Conservation (phyloP, 2,888 invertebrate genomes). For the Idaea biselata region DNA sequence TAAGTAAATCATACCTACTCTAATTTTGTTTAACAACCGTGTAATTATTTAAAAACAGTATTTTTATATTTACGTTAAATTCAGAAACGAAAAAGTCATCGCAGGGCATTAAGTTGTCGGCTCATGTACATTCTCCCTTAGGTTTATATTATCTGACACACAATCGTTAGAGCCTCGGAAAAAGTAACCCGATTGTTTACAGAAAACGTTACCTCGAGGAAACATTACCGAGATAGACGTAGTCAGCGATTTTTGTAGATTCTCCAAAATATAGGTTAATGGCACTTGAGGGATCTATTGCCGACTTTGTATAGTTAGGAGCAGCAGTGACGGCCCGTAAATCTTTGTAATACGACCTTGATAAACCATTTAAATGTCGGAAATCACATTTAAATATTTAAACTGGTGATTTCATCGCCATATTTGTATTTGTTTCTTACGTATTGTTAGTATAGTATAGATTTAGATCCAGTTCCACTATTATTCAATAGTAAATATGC, state of each 20-base stretch:
- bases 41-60: background rate
- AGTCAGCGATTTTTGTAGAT: constrained; percentile 12
- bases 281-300: background rate
- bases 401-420: background rate
- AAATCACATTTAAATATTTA: background rate
- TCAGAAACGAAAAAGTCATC: constrained; percentile 12
- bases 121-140: constrained; percentile 13
- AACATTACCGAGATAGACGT: constrained; percentile 20
- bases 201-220: constrained; percentile 21
- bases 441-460: too few relatives aligned
- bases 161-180: constrained; percentile 16
- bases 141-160: constrained; percentile 6
- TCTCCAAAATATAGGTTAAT: constrained; percentile 14
- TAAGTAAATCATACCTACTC: too few relatives aligned
- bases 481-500: too few relatives aligned
- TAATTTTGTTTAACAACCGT: background rate
- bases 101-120: constrained; percentile 13
- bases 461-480: too few relatives aligned
- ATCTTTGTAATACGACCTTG: background rate
- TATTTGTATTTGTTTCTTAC: too few relatives aligned
- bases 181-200: constrained; percentile 23
- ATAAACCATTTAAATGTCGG: background rate
- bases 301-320: background rate
- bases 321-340: background rate
- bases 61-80: background rate